A percentile compares a stretch with the other conserved stretches of the same genome.
Conservation (phyloP, 2,888 invertebrate genomes). For the Coenonympha arcania region DNA sequence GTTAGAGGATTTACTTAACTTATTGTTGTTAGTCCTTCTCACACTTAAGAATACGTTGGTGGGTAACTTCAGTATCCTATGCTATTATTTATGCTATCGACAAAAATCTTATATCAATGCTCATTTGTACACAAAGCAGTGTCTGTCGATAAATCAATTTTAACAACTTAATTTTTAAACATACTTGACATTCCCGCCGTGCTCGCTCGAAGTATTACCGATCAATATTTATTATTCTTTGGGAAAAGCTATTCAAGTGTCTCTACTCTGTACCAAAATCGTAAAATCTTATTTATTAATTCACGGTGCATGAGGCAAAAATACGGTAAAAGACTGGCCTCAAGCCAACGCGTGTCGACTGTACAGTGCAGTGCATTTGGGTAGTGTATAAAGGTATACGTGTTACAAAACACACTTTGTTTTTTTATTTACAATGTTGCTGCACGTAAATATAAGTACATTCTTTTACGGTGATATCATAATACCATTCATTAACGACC, state of each 20-base stretch:
- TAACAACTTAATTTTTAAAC: not conserved
- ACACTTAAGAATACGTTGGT: no score
- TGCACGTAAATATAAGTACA: not conserved
- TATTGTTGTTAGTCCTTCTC: no score
- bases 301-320: constrained; percentile 9
- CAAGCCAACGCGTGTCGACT: constrained; percentile 49
- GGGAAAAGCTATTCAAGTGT: constrained; percentile 9
- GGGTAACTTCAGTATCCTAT: no score
- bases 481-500: no score
- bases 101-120: no score
- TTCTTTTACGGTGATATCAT: constrained; percentile 11
- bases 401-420: constrained; percentile 45
- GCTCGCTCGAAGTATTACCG: not conserved
- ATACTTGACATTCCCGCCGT: not conserved
- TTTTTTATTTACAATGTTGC: constrained; percentile 31
- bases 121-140: not conserved
- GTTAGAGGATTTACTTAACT: not conserved
- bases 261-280: constrained; percentile 13
- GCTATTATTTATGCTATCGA: no score
- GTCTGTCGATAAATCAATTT: not conserved
- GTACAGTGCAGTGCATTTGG: no score
- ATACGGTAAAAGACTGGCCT: constrained; percentile 35
- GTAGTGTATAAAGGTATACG: constrained; percentile 32
- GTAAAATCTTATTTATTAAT: constrained; percentile 18
- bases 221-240: constrained; percentile 1